Evolutionary conservation across 2,888 invertebrate genomes (phyloP), one percentile per base, ranked within the genome.

Genomic region (Amaurobius ferox): DNA sequence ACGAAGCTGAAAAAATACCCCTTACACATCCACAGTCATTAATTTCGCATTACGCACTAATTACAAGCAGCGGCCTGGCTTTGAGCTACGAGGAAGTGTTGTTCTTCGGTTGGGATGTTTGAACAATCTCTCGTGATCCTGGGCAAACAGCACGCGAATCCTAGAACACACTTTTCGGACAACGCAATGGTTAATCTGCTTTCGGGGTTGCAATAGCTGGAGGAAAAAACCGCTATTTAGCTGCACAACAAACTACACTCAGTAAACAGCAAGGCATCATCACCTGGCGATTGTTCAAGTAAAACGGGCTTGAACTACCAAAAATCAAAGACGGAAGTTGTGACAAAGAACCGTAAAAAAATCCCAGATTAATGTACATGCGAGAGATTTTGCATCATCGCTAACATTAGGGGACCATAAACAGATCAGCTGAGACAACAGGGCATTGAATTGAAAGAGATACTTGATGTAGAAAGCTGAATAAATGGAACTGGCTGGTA

Each of bases 201-300:
- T 55, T 23, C 16, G 19, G n/a, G n/a, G n/a, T n/a, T n/a, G n/a
- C n/a, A n/a, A n/a, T n/a, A n/a, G n/a, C n/a, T n/a, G 30, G 66
- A 66, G 66, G 66, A 66, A 66, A 23, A 66, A 32, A 66, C 1
- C 5, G 16, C 32, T 32, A 19, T 16, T 66, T 23, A 23, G 9
- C 19, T 35, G 23, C 66, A n/a, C 32, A 35, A 66, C 66, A 32
- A 66, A 32, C 26, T 19, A 16, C 19, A 66, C n/a, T 32, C 30
- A n/a, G 19, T 26, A 66, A 66, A 48, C 78, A 77, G 78, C 55
- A 77, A 78, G 72, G 66, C 79, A 28, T 61, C 13, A 61, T 78
- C 79, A 79, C 79, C 79, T 79, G 79, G 26, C n/a, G 35, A 74
- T 81, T 81, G 80, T 61, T 70, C 70, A 68, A 71, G 81, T 68